phyloP scores from a whole-genome alignment of 1,140 invertebrate species.

The Papilio helenus region DNA sequence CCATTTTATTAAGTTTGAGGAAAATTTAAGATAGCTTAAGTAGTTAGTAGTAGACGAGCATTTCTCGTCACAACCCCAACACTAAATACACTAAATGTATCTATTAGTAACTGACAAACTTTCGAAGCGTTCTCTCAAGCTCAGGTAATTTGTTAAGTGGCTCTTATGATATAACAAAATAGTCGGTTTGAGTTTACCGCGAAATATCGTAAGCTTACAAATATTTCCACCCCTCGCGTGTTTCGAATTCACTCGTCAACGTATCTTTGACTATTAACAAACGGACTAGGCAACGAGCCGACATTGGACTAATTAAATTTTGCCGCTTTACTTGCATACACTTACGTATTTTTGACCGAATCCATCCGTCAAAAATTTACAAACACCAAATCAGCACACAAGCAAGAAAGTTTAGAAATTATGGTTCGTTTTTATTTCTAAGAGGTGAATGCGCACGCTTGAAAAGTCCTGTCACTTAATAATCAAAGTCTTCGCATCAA shows the following conservation, averaged over 20 bases:
- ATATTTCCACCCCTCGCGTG: slow-evolving; percentile 15
- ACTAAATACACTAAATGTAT: not conserved
- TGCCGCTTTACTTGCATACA: not conserved
- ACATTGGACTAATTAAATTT: not conserved
- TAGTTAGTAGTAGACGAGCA: not conserved
- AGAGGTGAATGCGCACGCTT: not conserved
- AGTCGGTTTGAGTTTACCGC: slow-evolving; percentile 1
- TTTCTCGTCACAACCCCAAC: not conserved
- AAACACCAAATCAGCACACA: not conserved
- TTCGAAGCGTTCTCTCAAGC: slow-evolving; percentile 3
- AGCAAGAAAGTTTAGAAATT: not conserved
- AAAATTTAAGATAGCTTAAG: too few relatives aligned
- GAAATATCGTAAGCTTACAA: slow-evolving; percentile 19
- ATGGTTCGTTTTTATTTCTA: not conserved
- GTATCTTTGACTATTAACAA: not conserved
- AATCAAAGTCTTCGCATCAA: not conserved
- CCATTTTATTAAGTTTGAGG: too few relatives aligned
- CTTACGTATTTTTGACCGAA: not conserved
- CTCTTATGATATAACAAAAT: slow-evolving; percentile 23
- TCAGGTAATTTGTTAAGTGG: slow-evolving; percentile 23
- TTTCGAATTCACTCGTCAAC: slow-evolving; percentile 21
- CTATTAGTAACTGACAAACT: slow-evolving; percentile 3
- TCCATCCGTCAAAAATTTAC: not conserved
- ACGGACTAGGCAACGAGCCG: not conserved
- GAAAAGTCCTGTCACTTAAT: not conserved